Conservation (phyloP, 2,113 vertebrate genomes). For the Lampris incognitus region DNA sequence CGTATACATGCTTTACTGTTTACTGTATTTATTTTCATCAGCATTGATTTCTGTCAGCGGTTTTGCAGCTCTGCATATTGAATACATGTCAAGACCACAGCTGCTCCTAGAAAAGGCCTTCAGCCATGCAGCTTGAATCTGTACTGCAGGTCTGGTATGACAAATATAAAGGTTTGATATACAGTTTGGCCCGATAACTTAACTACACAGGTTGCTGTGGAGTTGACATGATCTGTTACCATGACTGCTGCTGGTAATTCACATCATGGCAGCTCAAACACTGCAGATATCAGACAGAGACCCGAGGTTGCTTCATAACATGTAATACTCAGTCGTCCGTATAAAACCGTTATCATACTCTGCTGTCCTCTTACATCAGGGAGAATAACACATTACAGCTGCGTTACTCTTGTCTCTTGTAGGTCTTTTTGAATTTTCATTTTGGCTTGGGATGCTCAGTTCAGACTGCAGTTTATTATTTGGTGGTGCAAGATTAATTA, state of each 20-base stretch:
- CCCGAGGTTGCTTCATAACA: neutral
- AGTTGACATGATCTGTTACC: conserved; percentile 13
- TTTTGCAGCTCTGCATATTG: neutral
- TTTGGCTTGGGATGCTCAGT: too few relatives aligned
- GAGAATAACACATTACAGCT: neutral
- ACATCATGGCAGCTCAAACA: conserved; percentile 45
- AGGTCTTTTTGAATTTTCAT: too few relatives aligned
- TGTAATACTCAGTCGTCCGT: too few relatives aligned
- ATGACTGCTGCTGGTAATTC: conserved; percentile 65
- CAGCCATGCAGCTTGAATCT: neutral
- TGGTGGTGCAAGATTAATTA: too few relatives aligned
- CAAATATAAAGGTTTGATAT: conserved; percentile 22
- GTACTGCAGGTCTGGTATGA: conserved; percentile 32
- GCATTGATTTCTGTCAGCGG: neutral
- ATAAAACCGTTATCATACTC: conserved; percentile 1
- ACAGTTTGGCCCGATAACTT: conserved; percentile 10
- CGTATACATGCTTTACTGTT: neutral
- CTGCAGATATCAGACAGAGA: neutral
- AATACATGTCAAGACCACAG: neutral
- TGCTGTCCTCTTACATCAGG: too few relatives aligned
- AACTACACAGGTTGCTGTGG: conserved; percentile 8
- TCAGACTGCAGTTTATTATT: too few relatives aligned
- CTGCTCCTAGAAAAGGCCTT: neutral
- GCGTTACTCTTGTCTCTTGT: neutral
- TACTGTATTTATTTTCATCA: neutral